Base-by-base conservation (phyloP, 2,888 invertebrate genomes). In the Orthosia incerta region DNA sequence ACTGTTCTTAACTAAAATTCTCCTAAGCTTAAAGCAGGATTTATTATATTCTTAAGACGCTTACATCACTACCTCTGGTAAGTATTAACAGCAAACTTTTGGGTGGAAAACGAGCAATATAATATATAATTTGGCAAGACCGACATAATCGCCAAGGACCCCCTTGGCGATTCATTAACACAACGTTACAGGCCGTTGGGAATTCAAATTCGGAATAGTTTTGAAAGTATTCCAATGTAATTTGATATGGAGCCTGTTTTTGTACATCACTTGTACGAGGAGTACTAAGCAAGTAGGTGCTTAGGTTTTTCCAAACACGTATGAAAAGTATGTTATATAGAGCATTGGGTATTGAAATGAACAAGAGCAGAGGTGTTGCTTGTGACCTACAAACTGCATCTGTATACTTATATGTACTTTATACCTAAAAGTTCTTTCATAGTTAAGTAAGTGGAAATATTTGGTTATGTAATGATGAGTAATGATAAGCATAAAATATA, bases 11-110 rank as follows among this genome's bases (percentile, higher is more conserved):
- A 46, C 46, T 59, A 64, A 76, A 72, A 75, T 74, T 61, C 68
- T 80, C 62, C 20, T 60, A 16, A 72, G 65, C 76, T 63, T 71
- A 71, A 75, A 75, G 74, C 61, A 74, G 68, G 71, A 83, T 83
- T 85, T 85, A 82, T 85, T 83, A 80, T 61, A 55, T 51, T 67
- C 65, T 74, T 83, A 81, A 71, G 83, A 72, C 67, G 78, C 63
- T 76, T 83, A 85, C 67, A 79, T 71, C 66, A 78, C 65, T 68
- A 65, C 65, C 75, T 74, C 39, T 61, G 56, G 61, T 66, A 23
- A 70, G 62, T 74, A 71, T 74, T 60, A 80, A 82, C 67, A 56
- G 71, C 45, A 26, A 85, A 86, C 74, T 82, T 83, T 82, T 67
- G 75, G 80, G 78, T 78, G 70, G 80, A 70, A 72, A 82, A 80